Conservation (phyloP, 1,140 invertebrate genomes). For the Hylyphantes graminicola region DNA sequence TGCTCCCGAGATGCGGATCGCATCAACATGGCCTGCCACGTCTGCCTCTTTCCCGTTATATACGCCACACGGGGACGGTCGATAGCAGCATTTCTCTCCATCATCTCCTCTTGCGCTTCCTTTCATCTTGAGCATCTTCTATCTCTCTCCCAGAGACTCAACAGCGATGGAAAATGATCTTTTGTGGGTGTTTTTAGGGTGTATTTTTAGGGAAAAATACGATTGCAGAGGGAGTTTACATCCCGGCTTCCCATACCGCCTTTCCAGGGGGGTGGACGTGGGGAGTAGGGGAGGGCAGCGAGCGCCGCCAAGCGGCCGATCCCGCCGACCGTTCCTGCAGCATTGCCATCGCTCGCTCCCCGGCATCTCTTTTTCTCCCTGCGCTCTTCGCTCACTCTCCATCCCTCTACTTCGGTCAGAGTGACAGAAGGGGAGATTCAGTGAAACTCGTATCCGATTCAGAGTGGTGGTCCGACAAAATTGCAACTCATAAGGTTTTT, state of each 20-base stretch:
- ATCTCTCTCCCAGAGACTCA: neutral
- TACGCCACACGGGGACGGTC: conserved; percentile 30
- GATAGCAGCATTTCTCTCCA: conserved; percentile 24
- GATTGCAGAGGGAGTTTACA: conserved; percentile 18
- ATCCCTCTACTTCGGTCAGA: neutral
- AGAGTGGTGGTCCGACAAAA: no score
- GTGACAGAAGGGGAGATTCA: no score
- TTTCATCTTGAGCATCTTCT: neutral
- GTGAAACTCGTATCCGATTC: no score
- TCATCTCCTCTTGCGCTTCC: neutral
- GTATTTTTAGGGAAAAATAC: conserved; percentile 2
- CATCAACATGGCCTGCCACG: conserved; percentile 45
- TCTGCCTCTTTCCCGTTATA: conserved; percentile 42
- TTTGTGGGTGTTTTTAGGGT: neutral
- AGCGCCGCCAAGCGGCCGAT: conserved; percentile 44
- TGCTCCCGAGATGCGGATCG: conserved; percentile 17
- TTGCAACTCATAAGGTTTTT: no score
- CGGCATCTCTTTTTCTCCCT: neutral
- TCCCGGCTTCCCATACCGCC: conserved; percentile 28
- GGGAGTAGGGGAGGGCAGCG: neutral
- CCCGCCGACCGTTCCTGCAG: conserved; percentile 13
- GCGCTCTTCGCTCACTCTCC: neutral
- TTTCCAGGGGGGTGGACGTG: conserved; percentile 15
- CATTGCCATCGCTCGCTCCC: conserved; percentile 26
- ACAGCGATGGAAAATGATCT: neutral